phyloP scores from a whole-genome alignment of 2,797 vertebrate species.

The Schizothorax lantsangensis region DNA sequence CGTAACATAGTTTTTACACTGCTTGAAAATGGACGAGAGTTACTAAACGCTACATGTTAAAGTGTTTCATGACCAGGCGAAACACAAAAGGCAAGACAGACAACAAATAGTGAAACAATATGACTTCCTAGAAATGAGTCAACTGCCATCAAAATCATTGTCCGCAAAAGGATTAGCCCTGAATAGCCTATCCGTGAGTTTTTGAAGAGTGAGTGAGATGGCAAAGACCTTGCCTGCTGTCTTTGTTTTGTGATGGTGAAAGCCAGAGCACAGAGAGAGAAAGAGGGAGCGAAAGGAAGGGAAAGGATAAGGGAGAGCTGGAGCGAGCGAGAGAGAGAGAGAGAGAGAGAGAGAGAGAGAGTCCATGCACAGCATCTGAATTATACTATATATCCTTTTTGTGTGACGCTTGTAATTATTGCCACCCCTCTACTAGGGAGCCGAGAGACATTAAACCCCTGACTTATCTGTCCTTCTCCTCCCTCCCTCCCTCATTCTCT shows the following conservation, averaged over 20 bases:
- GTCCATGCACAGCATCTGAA: slow-evolving; percentile 71
- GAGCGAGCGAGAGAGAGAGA: slow-evolving; percentile 63
- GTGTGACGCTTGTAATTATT: slow-evolving; percentile 61
- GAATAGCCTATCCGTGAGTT: slow-evolving; percentile 48
- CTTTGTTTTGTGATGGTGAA: slow-evolving; percentile 77
- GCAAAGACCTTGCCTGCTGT: slow-evolving; percentile 76
- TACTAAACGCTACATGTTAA: slow-evolving; percentile 16
- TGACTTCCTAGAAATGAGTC: slow-evolving; percentile 41
- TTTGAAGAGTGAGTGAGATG: slow-evolving; percentile 66
- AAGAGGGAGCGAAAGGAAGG: slow-evolving; percentile 67
- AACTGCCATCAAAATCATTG: slow-evolving; percentile 36
- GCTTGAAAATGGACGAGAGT: neutral
- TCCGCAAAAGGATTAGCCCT: slow-evolving; percentile 37
- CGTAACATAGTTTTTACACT: neutral
- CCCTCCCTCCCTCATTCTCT: slow-evolving; percentile 36
- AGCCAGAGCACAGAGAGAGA: slow-evolving; percentile 72
- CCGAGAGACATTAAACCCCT: slow-evolving; percentile 57
- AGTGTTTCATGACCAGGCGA: slow-evolving; percentile 35
- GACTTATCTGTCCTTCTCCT: slow-evolving; percentile 59
- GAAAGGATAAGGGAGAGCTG: slow-evolving; percentile 70
- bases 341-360: slow-evolving; percentile 57
- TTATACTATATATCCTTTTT: slow-evolving; percentile 61
- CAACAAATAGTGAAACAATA: slow-evolving; percentile 39
- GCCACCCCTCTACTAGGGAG: slow-evolving; percentile 51
- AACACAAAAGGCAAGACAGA: slow-evolving; percentile 37